Percentiles rank a stretch among this genome's conserved stretches.
Conservation (phyloP, 2,888 invertebrate genomes). For the Agrochola circellaris region DNA sequence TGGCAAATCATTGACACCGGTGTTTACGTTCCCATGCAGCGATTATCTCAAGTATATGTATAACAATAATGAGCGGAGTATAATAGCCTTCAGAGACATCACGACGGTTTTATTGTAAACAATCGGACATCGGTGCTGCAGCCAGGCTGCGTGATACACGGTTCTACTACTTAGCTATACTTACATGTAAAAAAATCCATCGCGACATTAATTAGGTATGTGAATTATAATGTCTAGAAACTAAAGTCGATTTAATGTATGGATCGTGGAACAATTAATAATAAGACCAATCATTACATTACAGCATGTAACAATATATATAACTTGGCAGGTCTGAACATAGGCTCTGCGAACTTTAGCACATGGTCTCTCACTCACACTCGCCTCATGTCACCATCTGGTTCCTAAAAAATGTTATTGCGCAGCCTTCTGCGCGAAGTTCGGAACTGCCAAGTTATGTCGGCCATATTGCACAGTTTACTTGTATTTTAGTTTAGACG, state of each 20-base stretch:
- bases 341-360: too few relatives aligned
- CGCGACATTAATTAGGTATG: too few relatives aligned
- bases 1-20: conserved; percentile 29
- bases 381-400: too few relatives aligned
- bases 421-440: too few relatives aligned
- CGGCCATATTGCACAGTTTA: not conserved
- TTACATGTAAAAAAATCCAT: not conserved
- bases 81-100: conserved; percentile 52
- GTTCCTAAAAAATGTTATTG: too few relatives aligned
- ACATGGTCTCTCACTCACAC: too few relatives aligned
- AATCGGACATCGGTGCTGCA: conserved; percentile 33
- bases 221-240: not conserved
- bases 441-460: too few relatives aligned
- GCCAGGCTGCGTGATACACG: not conserved
- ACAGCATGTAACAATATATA: not conserved
- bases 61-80: conserved; percentile 42
- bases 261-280: not conserved
- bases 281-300: not conserved
- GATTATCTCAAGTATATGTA: conserved; percentile 41
- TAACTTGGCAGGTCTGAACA: too few relatives aligned
- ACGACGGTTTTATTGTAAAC: conserved; percentile 51
- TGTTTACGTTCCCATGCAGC: conserved; percentile 41
- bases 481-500: not conserved
- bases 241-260: not conserved
- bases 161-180: not conserved